Base-by-base conservation (phyloP, 1,140 invertebrate genomes). In the Trissolcus basalis region DNA sequence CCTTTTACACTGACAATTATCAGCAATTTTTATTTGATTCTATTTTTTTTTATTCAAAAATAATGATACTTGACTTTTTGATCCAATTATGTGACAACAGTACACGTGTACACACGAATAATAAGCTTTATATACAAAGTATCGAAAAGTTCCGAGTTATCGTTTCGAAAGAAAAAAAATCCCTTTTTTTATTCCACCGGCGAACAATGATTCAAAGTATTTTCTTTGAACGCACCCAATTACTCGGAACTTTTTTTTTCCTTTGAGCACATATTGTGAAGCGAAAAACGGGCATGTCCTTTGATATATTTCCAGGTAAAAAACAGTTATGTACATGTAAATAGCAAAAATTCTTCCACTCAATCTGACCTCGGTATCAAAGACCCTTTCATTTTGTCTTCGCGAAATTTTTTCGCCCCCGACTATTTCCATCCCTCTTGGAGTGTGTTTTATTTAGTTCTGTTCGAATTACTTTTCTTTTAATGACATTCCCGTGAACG, bases 311-410 rank as follows among this genome's bases (percentile, higher is more conserved):
- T 58, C 39, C 45, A 36, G 43, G 47, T 9, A 51, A 16, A 44
- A 50, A 60, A 43, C 9, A 15, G 44, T 56, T 68, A 55, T 27
- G 27, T 33, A 35, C 36, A 54, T 54, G 49, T 65, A 54, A 65
- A 65, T 59, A 49, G 54, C 69, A 45, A 11, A 50, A 8, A 64
- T 59, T 55, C 45, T 65, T 64, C 32, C 65, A 36, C 51, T 43
- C 60, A 61, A 65, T 65, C 49, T 64, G 43, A 65, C 35, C 35
- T 47, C 11, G 14, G 54, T 10, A 72, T 59, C 54, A 54, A 59
- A 54, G 60, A 64, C 35, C 5, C 49, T 60, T 68, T 53, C 41
- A 39, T 32, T 58, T 54, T n/a, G 7, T 47, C 13, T 44, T 13
- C 13, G 14, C 33, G 43, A 7, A 27, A 19, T 44, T 55, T 54